Base-by-base conservation (phyloP, 2,113 vertebrate genomes). In the Centropus unirufus region DNA sequence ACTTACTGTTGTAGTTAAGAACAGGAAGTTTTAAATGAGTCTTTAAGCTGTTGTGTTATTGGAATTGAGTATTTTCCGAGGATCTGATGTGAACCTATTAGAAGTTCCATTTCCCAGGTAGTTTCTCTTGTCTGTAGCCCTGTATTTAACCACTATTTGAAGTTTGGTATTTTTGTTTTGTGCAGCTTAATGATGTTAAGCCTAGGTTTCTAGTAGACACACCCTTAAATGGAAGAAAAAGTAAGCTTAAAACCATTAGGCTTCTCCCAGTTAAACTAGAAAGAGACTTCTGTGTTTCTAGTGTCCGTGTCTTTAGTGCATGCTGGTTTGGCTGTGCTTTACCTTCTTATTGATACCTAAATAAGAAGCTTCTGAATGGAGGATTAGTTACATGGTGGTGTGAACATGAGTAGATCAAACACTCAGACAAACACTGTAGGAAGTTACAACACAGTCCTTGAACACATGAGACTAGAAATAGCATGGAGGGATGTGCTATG, bases 251-350 rank as follows among this genome's bases (percentile, higher is more conserved):
- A 84, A 55, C 14, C 20, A 58, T 79, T 54, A 8, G 14, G 24
- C 54, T 58, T 54, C 46, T n/a, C 22, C 2, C 5, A 23, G 17
- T 36, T 34, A 74, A 69, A 42, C 7, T 27, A 13, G 24, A 34
- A 40, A 40, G 30, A 17, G 5, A 63, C 14, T 47, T 18, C 17
- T 44, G 9, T n/a, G 4, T 81, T 70, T 62, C 42, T 5, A 23
- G 27, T 78, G 14, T 30, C 36, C 0, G 0, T 47, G 9, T 57
- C 61, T 86, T 62, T 61, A 51, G 7, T 18, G 39, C 10, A 7
- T 21, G 20, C 78, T 20, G 76, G 12, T 80, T 78, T 57, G n/a
- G 5, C 32, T 90, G 44, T 24, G 30, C 21, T 46, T 58, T 47
- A 47, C 24, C 21, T 80, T 74, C 32, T 44, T 73, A 29, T 51